Evolutionary conservation across 2,888 invertebrate species (phyloP).

Genomic region (Pemphredon lugubris): DNA sequence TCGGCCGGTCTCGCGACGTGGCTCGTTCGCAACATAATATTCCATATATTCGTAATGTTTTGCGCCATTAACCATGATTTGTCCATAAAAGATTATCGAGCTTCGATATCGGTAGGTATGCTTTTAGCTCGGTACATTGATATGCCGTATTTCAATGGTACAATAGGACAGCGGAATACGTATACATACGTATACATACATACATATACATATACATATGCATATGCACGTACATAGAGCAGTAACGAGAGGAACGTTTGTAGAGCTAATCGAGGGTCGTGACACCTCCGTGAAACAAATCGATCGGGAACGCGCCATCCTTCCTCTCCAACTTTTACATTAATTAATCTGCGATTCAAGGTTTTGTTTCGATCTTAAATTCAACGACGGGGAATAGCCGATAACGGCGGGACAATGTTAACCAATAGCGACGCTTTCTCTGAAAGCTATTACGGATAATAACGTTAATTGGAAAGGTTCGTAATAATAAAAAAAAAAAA

Average conservation of each 20-base stretch:
- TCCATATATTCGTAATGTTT: constrained; percentile 31
- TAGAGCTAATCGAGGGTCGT: constrained; percentile 54
- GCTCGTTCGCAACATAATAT: too few relatives aligned
- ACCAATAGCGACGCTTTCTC: constrained; percentile 28
- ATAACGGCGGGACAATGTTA: constrained; percentile 10
- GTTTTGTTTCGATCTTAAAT: constrained; percentile 24
- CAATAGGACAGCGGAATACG: constrained; percentile 23
- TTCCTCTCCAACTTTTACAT: constrained; percentile 12
- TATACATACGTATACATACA: too few relatives aligned
- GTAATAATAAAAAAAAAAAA: too few relatives aligned
- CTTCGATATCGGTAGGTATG: constrained; percentile 36
- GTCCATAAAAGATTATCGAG: constrained; percentile 54
- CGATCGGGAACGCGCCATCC: constrained; percentile 26
- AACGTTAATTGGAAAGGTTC: constrained; percentile 21
- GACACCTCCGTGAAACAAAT: constrained; percentile 47
- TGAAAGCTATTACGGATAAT: constrained; percentile 25
- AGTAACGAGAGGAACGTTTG: constrained; percentile 59
- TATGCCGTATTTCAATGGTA: constrained; percentile 54
- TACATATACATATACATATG: too few relatives aligned
- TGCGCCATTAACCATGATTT: constrained; percentile 53
- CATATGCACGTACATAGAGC: too few relatives aligned
- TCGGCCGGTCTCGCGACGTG: too few relatives aligned
- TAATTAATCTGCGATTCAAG: background rate
- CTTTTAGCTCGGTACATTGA: constrained; percentile 54
- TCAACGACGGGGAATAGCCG: background rate